Evolutionary conservation across 2,113 vertebrate genomes (phyloP), one percentile per base, ranked within the genome.

Genomic region (Cyanocitta stelleri): DNA sequence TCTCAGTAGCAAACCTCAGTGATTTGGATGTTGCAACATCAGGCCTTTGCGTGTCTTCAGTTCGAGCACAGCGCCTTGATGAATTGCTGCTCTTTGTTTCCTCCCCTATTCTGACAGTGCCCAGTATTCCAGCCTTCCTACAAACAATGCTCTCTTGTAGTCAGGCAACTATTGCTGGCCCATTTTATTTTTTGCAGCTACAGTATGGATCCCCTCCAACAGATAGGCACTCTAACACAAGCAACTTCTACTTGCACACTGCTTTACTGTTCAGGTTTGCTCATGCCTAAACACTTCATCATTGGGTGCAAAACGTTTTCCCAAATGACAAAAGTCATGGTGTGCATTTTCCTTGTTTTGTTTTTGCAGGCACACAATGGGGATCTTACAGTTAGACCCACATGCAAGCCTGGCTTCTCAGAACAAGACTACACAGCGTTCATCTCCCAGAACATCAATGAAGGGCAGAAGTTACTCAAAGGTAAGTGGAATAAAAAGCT

Each of bases 391-490:
- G 96, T 96, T 80, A 95, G 96, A 90, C 95, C 97, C 96, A 92
- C 92, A 41, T 98, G 98, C 94, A 98, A 98, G 74, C 97, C 98
- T 49, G 98, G 98, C 63, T 98, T 98, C 92, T 98, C 98, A 3
- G 97, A 98, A 32, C 97, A 98, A 15, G 98, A 96, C 76, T 98
- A 98, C 96, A 97, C 98, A 9, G 98, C 96, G 0, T 89, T 98
- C 2, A 93, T 98, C 91, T 98, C 98, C 49, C 98, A 97, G 11
- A 98, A 96, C 35, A 80, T 98, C 87, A 89, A 97, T 87, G 97
- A 98, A 95, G 98, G 98, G 81, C 98, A 98, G 97, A 97, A 98
- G 95, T 97, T 98, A 55, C 98, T 98, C 73, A 98, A 98, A 98
- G 98, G 98, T 98, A 98, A 96, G 97, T 86, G 85, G 44, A 85